Percentiles rank a stretch among this genome's conserved stretches.
Conservation (phyloP, 2,113 vertebrate species). For the Cryptomyrus ogoouensis region DNA sequence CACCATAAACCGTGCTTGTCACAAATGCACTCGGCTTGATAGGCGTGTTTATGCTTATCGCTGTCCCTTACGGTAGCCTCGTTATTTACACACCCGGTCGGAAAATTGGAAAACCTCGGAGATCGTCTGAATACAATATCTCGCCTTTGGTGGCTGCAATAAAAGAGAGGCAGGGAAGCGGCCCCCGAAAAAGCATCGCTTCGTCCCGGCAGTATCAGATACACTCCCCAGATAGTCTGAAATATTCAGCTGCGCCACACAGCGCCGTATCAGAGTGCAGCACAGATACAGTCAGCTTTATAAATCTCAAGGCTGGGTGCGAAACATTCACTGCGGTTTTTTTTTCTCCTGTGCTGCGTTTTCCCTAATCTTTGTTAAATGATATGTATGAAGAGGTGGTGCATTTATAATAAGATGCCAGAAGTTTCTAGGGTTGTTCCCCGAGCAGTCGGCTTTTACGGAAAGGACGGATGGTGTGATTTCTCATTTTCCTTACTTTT, state of each 20-base stretch:
- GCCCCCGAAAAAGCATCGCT: constrained; percentile 33
- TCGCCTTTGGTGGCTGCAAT: constrained; percentile 54
- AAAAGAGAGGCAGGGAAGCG: constrained; percentile 50
- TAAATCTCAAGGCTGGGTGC: constrained; percentile 57
- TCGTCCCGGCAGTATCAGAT: constrained; percentile 52
- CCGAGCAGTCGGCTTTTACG: not conserved
- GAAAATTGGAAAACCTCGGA: constrained; percentile 65
- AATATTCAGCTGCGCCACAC: constrained; percentile 54
- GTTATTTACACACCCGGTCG: constrained; percentile 60
- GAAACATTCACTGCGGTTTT: constrained; percentile 47
- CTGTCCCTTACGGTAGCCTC: constrained; percentile 55
- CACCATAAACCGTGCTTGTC: constrained; percentile 25
- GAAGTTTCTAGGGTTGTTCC: not conserved
- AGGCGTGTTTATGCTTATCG: constrained; percentile 59
- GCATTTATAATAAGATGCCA: constrained; percentile 8
- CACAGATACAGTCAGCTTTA: constrained; percentile 54
- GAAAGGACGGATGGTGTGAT: not conserved
- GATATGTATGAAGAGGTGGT: not conserved
- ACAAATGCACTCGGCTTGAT: constrained; percentile 50
- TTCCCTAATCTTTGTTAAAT: constrained; percentile 18
- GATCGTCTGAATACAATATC: constrained; percentile 54
- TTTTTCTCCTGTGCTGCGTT: not conserved
- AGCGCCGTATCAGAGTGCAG: constrained; percentile 55
- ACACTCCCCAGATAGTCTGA: constrained; percentile 57
- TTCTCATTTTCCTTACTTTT: not conserved